Conservation (phyloP, 2,888 invertebrate species). For the Eustalomyia histrio region DNA sequence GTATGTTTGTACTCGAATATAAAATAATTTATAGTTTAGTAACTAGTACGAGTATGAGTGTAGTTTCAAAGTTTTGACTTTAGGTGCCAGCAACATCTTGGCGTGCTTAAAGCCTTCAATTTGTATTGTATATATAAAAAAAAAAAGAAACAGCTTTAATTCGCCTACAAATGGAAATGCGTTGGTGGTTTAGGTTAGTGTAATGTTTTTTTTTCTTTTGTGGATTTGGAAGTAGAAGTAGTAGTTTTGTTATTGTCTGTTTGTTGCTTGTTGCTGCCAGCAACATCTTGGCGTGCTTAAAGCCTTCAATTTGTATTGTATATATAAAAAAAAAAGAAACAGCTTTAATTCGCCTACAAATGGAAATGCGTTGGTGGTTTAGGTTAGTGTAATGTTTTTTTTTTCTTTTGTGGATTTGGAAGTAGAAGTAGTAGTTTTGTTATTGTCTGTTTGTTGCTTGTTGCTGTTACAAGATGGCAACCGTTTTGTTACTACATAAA, state of each 20-base stretch:
- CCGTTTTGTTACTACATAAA: constrained; percentile 56
- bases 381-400: constrained; percentile 40
- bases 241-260: too few relatives aligned
- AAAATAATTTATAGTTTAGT: constrained; percentile 55
- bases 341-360: constrained; percentile 60
- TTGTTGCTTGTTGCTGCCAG: too few relatives aligned
- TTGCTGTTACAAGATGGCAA: constrained; percentile 52
- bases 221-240: too few relatives aligned
- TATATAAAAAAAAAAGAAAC: constrained; percentile 37
- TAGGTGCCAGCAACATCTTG: constrained; percentile 10
- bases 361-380: constrained; percentile 61
- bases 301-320: too few relatives aligned
- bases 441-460: constrained; percentile 22
- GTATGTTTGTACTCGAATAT: background rate
- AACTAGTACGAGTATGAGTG: constrained; percentile 34
- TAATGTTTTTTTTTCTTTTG: too few relatives aligned
- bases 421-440: constrained; percentile 34
- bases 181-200: too few relatives aligned
- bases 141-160: too few relatives aligned
- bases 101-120: too few relatives aligned
- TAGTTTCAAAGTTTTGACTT: constrained; percentile 35
- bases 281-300: constrained; percentile 49
- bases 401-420: constrained; percentile 15
- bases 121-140: too few relatives aligned
- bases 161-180: too few relatives aligned